Evolutionary conservation across 2,797 vertebrate genomes (phyloP).

Genomic region (Cheirogaleus major): DNA sequence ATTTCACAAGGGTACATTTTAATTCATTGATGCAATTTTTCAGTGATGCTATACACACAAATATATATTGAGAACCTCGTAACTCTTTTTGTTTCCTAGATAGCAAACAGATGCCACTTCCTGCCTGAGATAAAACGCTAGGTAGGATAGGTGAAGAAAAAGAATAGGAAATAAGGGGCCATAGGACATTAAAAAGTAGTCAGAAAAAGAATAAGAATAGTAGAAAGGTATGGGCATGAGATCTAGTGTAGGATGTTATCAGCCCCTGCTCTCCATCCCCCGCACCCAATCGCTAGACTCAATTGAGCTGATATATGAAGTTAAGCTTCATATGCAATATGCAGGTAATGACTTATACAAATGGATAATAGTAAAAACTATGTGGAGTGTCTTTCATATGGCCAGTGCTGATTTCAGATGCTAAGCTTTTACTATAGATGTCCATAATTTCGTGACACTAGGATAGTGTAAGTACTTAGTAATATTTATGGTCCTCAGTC

Average conservation of each 20-base stretch:
- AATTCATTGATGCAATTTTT: background rate
- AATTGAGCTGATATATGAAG: background rate
- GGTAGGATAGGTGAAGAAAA: background rate
- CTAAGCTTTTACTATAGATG: background rate
- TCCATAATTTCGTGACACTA: slow-evolving; percentile 1
- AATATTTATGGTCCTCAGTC: background rate
- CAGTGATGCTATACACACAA: background rate
- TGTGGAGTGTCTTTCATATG: background rate
- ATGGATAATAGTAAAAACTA: background rate
- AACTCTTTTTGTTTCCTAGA: background rate
- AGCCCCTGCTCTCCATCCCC: background rate
- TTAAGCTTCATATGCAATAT: background rate
- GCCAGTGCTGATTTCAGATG: background rate
- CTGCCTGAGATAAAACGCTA: background rate
- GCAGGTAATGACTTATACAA: background rate
- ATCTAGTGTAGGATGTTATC: background rate
- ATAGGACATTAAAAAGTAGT: background rate
- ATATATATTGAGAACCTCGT: background rate
- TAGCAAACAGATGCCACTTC: background rate
- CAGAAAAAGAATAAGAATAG: background rate
- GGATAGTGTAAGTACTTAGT: background rate
- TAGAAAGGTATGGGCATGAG: background rate
- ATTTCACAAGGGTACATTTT: background rate
- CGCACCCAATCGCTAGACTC: background rate
- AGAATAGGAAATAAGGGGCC: background rate